Conservation (phyloP, 1,140 invertebrate genomes). For the Brachionus plicatilis region DNA sequence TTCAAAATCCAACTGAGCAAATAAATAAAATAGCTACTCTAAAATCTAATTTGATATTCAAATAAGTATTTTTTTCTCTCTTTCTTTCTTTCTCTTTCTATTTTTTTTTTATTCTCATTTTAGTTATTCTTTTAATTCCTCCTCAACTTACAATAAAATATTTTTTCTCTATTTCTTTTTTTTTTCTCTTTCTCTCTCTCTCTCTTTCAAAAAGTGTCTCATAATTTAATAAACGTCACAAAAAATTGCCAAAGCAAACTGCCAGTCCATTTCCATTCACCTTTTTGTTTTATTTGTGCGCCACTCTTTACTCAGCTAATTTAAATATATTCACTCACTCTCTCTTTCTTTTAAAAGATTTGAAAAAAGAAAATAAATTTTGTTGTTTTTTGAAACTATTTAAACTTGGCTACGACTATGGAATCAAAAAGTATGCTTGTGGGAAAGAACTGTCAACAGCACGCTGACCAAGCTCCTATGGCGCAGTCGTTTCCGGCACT, state of each 20-base stretch:
- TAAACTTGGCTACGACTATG: neutral
- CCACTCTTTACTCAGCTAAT: neutral
- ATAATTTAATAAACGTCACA: neutral
- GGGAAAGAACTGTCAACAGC: neutral
- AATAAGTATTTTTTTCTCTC: constrained; percentile 14
- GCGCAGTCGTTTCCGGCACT: neutral
- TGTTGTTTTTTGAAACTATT: neutral
- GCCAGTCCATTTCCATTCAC: neutral
- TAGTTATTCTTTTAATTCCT: neutral
- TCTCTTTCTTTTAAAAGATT: neutral
- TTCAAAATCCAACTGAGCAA: neutral
- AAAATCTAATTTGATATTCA: constrained; percentile 35
- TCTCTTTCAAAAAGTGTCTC: constrained; percentile 2
- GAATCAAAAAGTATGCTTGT: neutral
- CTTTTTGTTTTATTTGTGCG: constrained; percentile 13
- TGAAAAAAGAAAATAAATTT: neutral
- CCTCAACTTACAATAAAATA: neutral
- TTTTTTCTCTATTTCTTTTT: neutral
- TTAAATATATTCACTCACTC: neutral
- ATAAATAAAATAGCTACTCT: constrained; percentile 35
- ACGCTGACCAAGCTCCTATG: neutral
- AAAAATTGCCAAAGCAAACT: neutral
- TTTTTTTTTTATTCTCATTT: neutral
- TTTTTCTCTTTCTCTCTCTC: neutral
- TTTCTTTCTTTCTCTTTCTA: neutral